Evolutionary conservation across 64 coral and sea anemone species (phyloP), one percentile per base, ranked within the genome.

Genomic region (Trachythela sp.): DNA sequence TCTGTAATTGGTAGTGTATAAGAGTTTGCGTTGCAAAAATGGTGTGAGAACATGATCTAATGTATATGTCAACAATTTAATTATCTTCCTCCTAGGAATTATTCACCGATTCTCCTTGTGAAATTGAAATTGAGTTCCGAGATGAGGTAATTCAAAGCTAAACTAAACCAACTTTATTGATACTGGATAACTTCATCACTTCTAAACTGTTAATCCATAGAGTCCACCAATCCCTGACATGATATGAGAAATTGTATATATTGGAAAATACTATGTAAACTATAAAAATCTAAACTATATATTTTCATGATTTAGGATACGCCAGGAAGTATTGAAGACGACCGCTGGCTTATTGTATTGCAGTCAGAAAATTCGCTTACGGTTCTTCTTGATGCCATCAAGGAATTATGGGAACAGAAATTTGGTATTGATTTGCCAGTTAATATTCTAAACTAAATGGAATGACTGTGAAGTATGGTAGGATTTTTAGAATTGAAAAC

Each of bases 121-220:
- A 94, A 67, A 76, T 94, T 49, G 95, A 88, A 24, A 89, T 97
- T 71, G 67, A 84, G 68, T 94, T 97, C 36, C 88, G 85, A 64
- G 93, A 97, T 37, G 95, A 97, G 95, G 95, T 97, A 91, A 91
- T 41, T 3, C 7, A 22, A 77, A 48, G 0, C 22, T 10, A 38
- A 50, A 77, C 1, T 49, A 52, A n/a, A n/a, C n/a, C n/a, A n/a
- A n/a, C n/a, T n/a, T n/a, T n/a, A n/a, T n/a, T n/a, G n/a, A n/a
- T n/a, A 24, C 60, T 29, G 48, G 24, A 52, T 0, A 87, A 8
- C 24, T 26, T 3, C 51, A 6, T 13, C 87, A 45, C 70, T 36
- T 35, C 33, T 18, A 9, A 76, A 20, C 18, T 84, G 30, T 33
- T 48, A 48, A 34, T 36, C 39, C 32, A 40, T 9, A 41, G 83